Evolutionary conservation across 1,140 invertebrate species (phyloP).

Genomic region (Hyles euphorbiae): DNA sequence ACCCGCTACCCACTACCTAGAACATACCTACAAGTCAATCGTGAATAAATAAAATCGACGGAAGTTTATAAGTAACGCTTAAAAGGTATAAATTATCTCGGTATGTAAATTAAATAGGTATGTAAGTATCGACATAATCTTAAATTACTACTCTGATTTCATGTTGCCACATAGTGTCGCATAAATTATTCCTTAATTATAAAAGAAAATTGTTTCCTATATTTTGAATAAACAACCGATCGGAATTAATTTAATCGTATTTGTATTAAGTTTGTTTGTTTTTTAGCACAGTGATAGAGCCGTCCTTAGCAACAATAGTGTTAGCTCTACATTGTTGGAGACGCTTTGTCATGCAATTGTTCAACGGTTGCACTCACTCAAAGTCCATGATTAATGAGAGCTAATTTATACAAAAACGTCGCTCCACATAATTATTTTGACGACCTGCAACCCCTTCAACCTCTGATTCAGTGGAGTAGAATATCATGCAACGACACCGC

Average conservation of each 20-base stretch:
- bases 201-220: slow-evolving; percentile 8
- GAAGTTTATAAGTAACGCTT: slow-evolving; percentile 47
- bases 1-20: no score
- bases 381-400: background rate
- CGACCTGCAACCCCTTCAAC: slow-evolving; percentile 23
- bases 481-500: slow-evolving; percentile 29
- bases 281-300: no score
- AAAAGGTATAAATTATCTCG: slow-evolving; percentile 41
- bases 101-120: slow-evolving; percentile 32
- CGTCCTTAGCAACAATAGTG: background rate
- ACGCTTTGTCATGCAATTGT: background rate
- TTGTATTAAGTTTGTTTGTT: no score
- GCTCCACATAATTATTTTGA: slow-evolving; percentile 3
- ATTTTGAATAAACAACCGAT: no score
- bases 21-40: slow-evolving; percentile 30
- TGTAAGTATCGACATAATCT: slow-evolving; percentile 5
- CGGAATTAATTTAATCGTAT: no score
- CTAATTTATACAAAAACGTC: background rate
- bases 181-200: slow-evolving; percentile 4
- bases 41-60: slow-evolving; percentile 42
- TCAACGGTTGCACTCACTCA: background rate
- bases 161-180: background rate
- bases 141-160: slow-evolving; percentile 4
- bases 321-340: background rate
- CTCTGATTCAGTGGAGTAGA: slow-evolving; percentile 11